A percentile compares a stretch with the other conserved stretches of the same genome.
Conservation (phyloP, 2,797 vertebrate genomes). For the Hippoglossus hippoglossus region DNA sequence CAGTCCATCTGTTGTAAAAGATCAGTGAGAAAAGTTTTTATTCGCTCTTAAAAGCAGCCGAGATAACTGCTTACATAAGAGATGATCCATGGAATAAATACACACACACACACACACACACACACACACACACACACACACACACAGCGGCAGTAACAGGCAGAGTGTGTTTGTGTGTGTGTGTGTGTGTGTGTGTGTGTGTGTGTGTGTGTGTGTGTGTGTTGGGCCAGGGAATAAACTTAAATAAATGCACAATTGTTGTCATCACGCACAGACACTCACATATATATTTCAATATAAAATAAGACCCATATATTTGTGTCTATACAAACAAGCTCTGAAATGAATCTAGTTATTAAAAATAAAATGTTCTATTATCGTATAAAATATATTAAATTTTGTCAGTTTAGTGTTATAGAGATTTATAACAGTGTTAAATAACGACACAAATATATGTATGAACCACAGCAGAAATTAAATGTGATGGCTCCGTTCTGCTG, state of each 20-base stretch:
- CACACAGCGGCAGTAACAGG: background rate
- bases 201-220: background rate
- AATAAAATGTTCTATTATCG: too few species aligned
- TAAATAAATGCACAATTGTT: background rate
- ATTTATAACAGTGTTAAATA: too few species aligned
- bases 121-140: background rate
- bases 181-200: too few species aligned
- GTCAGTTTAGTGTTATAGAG: too few species aligned
- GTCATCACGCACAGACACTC: background rate
- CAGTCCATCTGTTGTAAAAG: conserved; percentile 59
- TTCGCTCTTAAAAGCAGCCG: conserved; percentile 47
- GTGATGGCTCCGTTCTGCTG: background rate
- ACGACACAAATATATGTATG: too few species aligned
- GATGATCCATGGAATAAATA: conserved; percentile 55
- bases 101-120: conserved; percentile 3
- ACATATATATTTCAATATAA: too few species aligned
- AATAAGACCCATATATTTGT: background rate
- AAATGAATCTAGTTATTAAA: too few species aligned
- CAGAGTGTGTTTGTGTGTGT: background rate
- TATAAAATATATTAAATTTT: too few species aligned
- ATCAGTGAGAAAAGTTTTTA: conserved; percentile 40
- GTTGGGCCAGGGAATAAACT: background rate
- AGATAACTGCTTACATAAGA: conserved; percentile 56
- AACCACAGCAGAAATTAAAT: background rate
- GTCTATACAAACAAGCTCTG: background rate